A percentile compares a stretch with the other conserved stretches of the same genome.
phyloP scores from a whole-genome alignment of 1,140 invertebrate species.

The Hestina assimilis region DNA sequence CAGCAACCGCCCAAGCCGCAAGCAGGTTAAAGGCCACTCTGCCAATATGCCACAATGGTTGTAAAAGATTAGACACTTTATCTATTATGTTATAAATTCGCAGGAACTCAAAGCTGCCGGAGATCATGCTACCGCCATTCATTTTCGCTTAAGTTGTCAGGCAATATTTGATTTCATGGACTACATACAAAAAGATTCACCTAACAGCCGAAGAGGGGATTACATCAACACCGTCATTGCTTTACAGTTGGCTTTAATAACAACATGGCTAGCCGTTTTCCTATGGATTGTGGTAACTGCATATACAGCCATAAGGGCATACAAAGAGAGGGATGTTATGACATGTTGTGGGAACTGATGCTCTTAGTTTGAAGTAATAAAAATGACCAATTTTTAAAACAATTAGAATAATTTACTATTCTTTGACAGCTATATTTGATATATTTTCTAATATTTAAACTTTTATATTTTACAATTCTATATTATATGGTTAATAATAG shows the following conservation, averaged over 20 bases:
- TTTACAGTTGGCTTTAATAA: conserved; percentile 79
- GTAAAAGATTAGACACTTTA: too few species aligned
- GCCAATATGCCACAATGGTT: too few species aligned
- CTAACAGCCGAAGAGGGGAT: conserved; percentile 79
- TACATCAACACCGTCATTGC: conserved; percentile 82
- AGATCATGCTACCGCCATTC: conserved; percentile 80
- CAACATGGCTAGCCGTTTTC: conserved; percentile 80
- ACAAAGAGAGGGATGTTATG: conserved; percentile 63
- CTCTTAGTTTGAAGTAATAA: too few species aligned
- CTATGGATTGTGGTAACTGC: conserved; percentile 76
- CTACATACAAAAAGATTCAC: conserved; percentile 81
- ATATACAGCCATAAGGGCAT: conserved; percentile 79
- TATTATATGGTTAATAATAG: too few species aligned
- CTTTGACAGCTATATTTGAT: too few species aligned
- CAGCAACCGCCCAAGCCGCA: too few species aligned
- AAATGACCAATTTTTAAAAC: too few species aligned
- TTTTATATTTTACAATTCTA: too few species aligned
- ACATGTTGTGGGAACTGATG: conserved; percentile 74
- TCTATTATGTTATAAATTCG: neutral
- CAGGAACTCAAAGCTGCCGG: conserved; percentile 79
- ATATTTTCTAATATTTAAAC: too few species aligned
- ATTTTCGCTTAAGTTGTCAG: conserved; percentile 81
- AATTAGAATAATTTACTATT: too few species aligned
- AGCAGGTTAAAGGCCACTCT: too few species aligned
- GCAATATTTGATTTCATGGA: conserved; percentile 87